phyloP scores from a whole-genome alignment of 2,797 vertebrate species.

The Chelonia mydas region DNA sequence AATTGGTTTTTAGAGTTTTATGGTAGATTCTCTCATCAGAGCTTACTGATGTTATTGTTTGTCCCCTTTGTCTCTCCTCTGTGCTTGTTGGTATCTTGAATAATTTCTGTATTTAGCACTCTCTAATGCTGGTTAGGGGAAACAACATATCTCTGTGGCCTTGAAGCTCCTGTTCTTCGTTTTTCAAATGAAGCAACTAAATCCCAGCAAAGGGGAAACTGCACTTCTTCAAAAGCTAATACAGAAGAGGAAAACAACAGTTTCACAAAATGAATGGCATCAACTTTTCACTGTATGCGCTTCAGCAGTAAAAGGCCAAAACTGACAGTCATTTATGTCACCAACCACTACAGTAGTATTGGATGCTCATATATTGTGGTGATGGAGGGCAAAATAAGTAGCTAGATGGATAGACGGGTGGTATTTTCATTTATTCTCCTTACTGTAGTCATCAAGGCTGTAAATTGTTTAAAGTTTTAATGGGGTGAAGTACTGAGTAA shows the following conservation, averaged over 20 bases:
- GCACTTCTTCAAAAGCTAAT: slow-evolving; percentile 1
- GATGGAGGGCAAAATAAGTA: background rate
- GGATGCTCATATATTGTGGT: background rate
- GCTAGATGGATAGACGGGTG: background rate
- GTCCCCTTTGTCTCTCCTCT: background rate
- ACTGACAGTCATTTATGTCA: background rate
- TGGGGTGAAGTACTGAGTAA: background rate
- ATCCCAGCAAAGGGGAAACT: background rate
- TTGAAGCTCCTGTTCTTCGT: background rate
- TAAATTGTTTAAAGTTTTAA: background rate
- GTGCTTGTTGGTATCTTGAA: background rate
- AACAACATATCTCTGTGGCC: background rate
- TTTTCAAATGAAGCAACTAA: background rate
- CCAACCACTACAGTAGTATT: background rate
- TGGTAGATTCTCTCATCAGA: background rate
- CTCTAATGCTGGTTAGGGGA: background rate
- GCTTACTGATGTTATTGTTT: background rate
- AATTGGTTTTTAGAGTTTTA: background rate
- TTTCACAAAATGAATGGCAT: background rate
- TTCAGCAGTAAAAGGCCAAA: slow-evolving; percentile 8
- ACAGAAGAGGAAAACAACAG: background rate
- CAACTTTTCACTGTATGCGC: background rate
- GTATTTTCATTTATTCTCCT: background rate
- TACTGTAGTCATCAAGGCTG: background rate
- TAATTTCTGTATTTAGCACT: background rate